A percentile compares a stretch with the other conserved stretches of the same genome.
Evolutionary conservation across 2,888 invertebrate species (phyloP).

Genomic region (Brenthis hecate): DNA sequence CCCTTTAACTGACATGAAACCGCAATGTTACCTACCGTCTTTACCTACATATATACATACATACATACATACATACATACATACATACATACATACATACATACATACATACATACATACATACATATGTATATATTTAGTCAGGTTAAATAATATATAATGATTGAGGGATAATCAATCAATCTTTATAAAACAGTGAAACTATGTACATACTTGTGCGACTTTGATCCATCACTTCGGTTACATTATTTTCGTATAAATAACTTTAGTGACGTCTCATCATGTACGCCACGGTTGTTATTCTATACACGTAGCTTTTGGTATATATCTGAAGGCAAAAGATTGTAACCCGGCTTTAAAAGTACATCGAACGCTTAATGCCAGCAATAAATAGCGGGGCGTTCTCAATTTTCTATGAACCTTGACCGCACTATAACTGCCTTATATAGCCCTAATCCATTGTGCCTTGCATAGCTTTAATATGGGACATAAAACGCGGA

Average conservation of each 20-base stretch:
- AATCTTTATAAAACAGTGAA: too few relatives aligned
- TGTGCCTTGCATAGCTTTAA: slow-evolving; percentile 34
- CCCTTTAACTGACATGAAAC: slow-evolving; percentile 10
- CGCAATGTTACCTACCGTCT: background rate
- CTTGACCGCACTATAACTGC: slow-evolving; percentile 34
- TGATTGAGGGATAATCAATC: too few relatives aligned
- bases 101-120: too few relatives aligned
- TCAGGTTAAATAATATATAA: too few relatives aligned
- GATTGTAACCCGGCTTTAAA: slow-evolving; percentile 18
- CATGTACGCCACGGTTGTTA: background rate
- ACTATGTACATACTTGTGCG: too few relatives aligned
- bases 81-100: too few relatives aligned
- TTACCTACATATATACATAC: too few relatives aligned
- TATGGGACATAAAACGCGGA: slow-evolving; percentile 36
- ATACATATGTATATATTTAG: too few relatives aligned
- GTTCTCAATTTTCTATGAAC: slow-evolving; percentile 35
- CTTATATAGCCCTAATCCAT: slow-evolving; percentile 35
- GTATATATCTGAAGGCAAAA: slow-evolving; percentile 16
- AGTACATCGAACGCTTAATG: slow-evolving; percentile 34
- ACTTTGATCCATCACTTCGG: background rate
- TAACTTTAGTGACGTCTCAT: background rate
- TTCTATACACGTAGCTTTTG: slow-evolving; percentile 10
- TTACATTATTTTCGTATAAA: background rate
- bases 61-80: too few relatives aligned
- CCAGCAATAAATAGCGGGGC: slow-evolving; percentile 33